Percentiles rank a stretch among this genome's conserved stretches.
Conservation (phyloP, 2,113 vertebrate genomes). For the Zosterops lateralis region DNA sequence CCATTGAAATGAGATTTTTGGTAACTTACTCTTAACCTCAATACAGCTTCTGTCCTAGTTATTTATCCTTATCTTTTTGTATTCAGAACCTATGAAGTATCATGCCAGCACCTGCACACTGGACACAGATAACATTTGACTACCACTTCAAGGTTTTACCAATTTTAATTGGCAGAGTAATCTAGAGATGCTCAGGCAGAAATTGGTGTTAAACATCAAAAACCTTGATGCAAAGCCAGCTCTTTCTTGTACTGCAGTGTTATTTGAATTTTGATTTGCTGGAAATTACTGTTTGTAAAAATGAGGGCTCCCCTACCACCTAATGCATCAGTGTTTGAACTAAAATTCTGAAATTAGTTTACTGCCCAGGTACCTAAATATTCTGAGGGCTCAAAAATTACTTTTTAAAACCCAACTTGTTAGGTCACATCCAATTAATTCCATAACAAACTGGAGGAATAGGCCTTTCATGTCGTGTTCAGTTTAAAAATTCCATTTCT, state of each 20-base stretch:
- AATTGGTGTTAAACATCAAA: neutral
- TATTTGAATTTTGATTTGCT: neutral
- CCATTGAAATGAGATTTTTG: neutral
- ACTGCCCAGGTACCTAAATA: neutral
- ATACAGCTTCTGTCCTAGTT: neutral
- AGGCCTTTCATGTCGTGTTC: neutral
- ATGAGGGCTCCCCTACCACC: neutral
- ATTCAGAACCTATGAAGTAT: neutral
- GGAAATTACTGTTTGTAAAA: neutral
- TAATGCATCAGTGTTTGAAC: neutral
- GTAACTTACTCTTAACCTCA: neutral
- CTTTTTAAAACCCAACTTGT: neutral
- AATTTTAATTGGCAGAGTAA: conserved; percentile 8
- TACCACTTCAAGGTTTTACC: neutral
- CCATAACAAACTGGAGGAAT: neutral
- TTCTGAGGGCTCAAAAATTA: neutral
- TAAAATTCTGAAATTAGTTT: neutral
- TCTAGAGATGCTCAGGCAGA: neutral
- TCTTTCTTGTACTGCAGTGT: neutral
- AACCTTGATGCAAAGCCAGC: neutral
- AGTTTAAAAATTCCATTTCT: neutral
- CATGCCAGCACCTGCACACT: neutral
- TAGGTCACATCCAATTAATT: neutral
- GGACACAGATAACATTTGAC: neutral
- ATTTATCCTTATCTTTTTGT: neutral